phyloP scores from a whole-genome alignment of 2,888 invertebrate genomes.

The Rhopalosiphum nymphaeae region DNA sequence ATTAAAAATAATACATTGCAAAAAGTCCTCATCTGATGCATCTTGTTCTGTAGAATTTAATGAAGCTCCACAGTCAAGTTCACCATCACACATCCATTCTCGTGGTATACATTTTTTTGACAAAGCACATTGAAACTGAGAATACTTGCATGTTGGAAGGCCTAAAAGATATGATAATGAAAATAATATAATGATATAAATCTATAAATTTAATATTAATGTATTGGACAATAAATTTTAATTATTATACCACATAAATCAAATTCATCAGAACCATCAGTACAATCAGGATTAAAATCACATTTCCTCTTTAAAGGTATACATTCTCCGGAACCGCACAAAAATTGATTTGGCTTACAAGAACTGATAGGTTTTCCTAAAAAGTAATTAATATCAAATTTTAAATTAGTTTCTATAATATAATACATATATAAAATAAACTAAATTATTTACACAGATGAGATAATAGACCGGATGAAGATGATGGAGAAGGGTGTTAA shows the following conservation, averaged over 20 bases:
- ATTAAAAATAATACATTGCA: conserved; percentile 72
- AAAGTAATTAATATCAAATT: neutral
- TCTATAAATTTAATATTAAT: conserved; percentile 12
- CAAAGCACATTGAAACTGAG: conserved; percentile 81
- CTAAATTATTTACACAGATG: neutral
- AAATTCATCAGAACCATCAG: conserved; percentile 77
- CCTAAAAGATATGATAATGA: conserved; percentile 70
- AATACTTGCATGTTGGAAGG: conserved; percentile 75
- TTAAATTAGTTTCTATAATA: neutral
- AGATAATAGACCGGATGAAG: neutral
- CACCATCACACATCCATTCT: conserved; percentile 84
- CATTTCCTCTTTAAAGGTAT: conserved; percentile 77
- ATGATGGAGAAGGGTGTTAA: neutral
- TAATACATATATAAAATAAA: neutral
- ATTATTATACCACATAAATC: conserved; percentile 73
- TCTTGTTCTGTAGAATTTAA: conserved; percentile 72
- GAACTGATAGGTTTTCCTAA: conserved; percentile 28
- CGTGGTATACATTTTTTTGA: conserved; percentile 81
- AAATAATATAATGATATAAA: conserved; percentile 62
- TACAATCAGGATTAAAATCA: conserved; percentile 76
- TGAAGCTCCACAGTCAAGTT: conserved; percentile 80
- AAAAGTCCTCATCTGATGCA: conserved; percentile 79
- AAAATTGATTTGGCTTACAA: conserved; percentile 71
- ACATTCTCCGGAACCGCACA: conserved; percentile 76
- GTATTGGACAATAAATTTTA: neutral